Evolutionary conservation across 2,888 invertebrate species (phyloP), one percentile per base, ranked within the genome.

Genomic region (Hirtodrosophila cameraria): DNA sequence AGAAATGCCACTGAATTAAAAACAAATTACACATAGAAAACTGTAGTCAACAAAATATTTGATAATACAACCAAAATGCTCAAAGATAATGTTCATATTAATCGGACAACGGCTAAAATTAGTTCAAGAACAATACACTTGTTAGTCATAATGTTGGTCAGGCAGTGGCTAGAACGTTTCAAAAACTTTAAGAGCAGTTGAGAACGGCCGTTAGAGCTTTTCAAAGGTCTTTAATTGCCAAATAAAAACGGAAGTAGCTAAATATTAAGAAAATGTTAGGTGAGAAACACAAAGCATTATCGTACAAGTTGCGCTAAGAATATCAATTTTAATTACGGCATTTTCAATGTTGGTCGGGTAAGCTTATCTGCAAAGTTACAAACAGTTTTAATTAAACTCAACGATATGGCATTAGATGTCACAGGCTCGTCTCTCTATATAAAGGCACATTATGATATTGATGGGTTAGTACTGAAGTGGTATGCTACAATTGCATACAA

Each of bases 251-350:
- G 23, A 23, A 30, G 11, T 33, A 45, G n/a, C 7, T 4, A 28
- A 43, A 46, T 38, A 63, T 48, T 45, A 39, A 36, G 45, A 65
- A 39, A 39, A 74, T 73, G 69, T 45, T 68, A 54, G 53, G 53
- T 53, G 53, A 60, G 68, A 50, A n/a, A n/a, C n/a, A n/a, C 41
- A 31, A 1, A 18, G 45, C 38, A 36, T 62, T 70, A 69, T 54
- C 55, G 48, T 36, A 42, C 30, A 25, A 35, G 9, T 31, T 23
- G 13, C 7, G 42, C 23, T 35, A 15, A 39, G 28, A 23, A 46
- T 38, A 49, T 46, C 48, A 74, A 53, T 60, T 84, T 79, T 86
- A 79, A 86, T 86, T 79, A 67, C 41, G 45, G 43, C 45, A 75
- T 38, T 62, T 33, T 30, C 27, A 35, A 16, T 70, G 65, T 63